Base-by-base conservation (phyloP, 2,888 invertebrate genomes). In the Pemphredon lugubris region DNA sequence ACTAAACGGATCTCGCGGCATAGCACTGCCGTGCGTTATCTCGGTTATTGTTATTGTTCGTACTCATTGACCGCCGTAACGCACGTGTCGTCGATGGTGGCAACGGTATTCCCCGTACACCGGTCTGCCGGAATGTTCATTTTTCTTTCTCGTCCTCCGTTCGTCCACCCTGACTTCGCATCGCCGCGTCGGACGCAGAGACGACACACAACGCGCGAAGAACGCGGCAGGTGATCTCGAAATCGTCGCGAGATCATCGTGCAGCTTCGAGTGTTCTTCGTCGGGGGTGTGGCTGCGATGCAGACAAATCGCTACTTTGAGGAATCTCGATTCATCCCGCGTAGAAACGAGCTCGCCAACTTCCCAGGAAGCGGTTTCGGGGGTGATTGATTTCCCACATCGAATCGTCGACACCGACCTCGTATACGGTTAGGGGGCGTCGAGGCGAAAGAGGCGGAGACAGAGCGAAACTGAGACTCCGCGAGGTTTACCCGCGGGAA, bases 321-420 rank as follows among this genome's bases (percentile, higher is more conserved):
- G 72, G 78, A 79, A 74, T 76, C 76, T 68, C 55, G 69, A 75
- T 67, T 66, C 58, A 47, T 72, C 66, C 57, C 51, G 55, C 48
- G 53, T 34, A 23, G 59, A 63, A 76, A 79, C 77, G 77, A 66
- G 77, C 75, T 66, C 64, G 39, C 72, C 20, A 78, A 82, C 76
- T 83, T 83, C 67, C 74, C 59, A 50, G 76, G 75, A 76, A 83
- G 76, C 80, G 79, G 83, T 83, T 83, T 80, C 73, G 73, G 73
- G 69, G 72, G 74, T 83, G 83, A 83, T 83, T 82, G 84, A 83
- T 83, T 83, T 79, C 76, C 77, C 75, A 64, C 80, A 82, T 78
- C 75, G 82, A 79, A 67, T 75, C 64, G 79, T 70, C 72, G 69
- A 44, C 58, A 39, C 23, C 44, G 48, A 30, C 50, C 58, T 40